These are phyloP conservation scores for Pardalotus punctatus DNA, from an alignment of 2,113 vertebrate species.

Conservation along the genomic window DNA sequence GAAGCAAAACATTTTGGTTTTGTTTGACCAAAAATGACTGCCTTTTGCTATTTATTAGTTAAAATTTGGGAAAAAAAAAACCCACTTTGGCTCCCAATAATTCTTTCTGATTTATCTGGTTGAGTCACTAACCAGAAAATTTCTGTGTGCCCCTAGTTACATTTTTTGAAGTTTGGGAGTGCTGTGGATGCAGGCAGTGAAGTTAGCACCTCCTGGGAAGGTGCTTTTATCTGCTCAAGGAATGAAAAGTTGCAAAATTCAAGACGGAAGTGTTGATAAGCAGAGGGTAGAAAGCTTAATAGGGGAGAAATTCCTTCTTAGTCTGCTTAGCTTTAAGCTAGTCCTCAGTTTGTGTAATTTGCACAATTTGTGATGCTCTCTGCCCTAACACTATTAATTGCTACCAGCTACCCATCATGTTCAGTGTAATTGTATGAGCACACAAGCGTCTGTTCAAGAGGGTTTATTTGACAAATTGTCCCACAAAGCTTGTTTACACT, in stretches of 20 bases:
- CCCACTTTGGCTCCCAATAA: background rate
- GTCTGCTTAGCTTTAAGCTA: background rate
- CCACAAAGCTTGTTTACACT: background rate
- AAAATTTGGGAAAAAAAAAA: background rate
- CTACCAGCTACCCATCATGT: background rate
- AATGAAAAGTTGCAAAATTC: background rate
- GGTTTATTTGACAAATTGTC: background rate
- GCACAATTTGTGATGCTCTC: background rate
- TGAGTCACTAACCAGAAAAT: background rate
- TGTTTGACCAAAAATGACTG: background rate
- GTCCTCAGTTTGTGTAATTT: background rate
- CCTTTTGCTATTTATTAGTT: background rate
- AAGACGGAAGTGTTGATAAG: background rate
- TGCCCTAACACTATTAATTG: background rate
- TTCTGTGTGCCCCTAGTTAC: background rate
- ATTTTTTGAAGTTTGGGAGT: background rate
- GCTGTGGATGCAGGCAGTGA: background rate
- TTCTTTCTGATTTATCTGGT: background rate
- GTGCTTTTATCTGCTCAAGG: background rate
- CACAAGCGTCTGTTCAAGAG: background rate
- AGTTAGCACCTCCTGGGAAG: background rate
- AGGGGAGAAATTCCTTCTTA: background rate
- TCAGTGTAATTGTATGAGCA: background rate
- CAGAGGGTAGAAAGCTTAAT: background rate
- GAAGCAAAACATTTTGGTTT: background rate